Evolutionary conservation across 2,113 vertebrate genomes (phyloP).

Genomic region (Theristicus caerulescens): DNA sequence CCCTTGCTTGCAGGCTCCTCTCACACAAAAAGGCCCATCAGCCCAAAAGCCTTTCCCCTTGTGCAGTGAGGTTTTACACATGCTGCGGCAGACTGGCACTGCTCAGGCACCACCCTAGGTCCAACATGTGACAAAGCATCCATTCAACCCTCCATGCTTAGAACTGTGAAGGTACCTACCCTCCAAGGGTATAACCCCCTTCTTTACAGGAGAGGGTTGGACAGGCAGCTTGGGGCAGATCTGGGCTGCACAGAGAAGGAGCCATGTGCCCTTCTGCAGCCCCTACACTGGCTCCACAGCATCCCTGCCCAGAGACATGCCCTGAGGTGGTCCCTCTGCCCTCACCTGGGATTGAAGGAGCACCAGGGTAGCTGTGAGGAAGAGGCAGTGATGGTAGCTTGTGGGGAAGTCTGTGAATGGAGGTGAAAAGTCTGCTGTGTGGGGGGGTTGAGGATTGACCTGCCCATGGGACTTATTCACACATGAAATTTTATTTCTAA

Average conservation of each 20-base stretch:
- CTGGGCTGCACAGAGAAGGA: background rate
- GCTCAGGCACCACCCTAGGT: background rate
- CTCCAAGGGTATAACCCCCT: background rate
- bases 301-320: background rate
- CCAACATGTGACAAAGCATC: background rate
- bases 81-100: background rate
- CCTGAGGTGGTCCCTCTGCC: background rate
- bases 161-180: background rate
- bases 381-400: background rate
- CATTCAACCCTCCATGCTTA: background rate
- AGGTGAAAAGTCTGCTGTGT: background rate
- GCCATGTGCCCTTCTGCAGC: background rate
- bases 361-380: background rate
- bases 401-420: background rate
- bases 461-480: background rate
- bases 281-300: background rate
- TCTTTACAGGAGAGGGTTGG: background rate
- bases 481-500: background rate
- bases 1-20: background rate
- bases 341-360: background rate
- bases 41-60: background rate
- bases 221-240: background rate
- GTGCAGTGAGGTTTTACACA: background rate
- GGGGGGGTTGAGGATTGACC: background rate
- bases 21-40: background rate